A percentile compares a stretch with the other conserved stretches of the same genome.
Evolutionary conservation across 2,888 invertebrate species (phyloP).

Genomic region (Megamerina dolium): DNA sequence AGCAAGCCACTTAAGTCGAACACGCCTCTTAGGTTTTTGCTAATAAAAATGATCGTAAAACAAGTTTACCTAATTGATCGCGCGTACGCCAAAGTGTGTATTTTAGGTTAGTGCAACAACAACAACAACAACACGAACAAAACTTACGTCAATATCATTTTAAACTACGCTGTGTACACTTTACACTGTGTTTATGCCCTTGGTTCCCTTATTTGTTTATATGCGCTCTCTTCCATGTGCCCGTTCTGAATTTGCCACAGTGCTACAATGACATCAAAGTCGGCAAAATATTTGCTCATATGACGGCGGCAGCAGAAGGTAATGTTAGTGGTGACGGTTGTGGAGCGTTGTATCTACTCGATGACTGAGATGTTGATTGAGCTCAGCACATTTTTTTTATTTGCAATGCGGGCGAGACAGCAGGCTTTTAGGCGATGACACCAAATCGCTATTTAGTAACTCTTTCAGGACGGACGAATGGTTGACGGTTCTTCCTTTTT

Average conservation of each 20-base stretch:
- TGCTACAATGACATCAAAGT: slow-evolving; percentile 14
- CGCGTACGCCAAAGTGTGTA: slow-evolving; percentile 40
- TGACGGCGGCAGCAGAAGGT: too few species aligned
- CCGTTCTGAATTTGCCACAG: too few species aligned
- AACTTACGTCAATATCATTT: too few species aligned
- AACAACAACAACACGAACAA: too few species aligned
- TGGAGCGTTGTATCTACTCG: too few species aligned
- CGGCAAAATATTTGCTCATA: slow-evolving; percentile 16
- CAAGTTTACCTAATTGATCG: slow-evolving; percentile 48
- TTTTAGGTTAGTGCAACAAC: too few species aligned
- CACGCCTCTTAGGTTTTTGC: slow-evolving; percentile 21
- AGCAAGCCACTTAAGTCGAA: neutral
- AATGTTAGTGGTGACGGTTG: slow-evolving; percentile 28
- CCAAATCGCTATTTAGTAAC: slow-evolving; percentile 48
- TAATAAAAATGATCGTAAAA: slow-evolving; percentile 48
- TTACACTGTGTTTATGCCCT: too few species aligned
- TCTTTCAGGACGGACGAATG: slow-evolving; percentile 15
- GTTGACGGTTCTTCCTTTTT: slow-evolving; percentile 7
- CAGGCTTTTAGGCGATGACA: slow-evolving; percentile 50
- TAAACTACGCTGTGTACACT: too few species aligned
- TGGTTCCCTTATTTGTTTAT: too few species aligned
- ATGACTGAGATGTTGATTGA: too few species aligned
- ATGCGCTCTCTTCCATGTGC: too few species aligned
- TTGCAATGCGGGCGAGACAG: slow-evolving; percentile 24
- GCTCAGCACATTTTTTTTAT: neutral